phyloP scores from a whole-genome alignment of 2,797 vertebrate genomes.

The Danio jaintianensis region DNA sequence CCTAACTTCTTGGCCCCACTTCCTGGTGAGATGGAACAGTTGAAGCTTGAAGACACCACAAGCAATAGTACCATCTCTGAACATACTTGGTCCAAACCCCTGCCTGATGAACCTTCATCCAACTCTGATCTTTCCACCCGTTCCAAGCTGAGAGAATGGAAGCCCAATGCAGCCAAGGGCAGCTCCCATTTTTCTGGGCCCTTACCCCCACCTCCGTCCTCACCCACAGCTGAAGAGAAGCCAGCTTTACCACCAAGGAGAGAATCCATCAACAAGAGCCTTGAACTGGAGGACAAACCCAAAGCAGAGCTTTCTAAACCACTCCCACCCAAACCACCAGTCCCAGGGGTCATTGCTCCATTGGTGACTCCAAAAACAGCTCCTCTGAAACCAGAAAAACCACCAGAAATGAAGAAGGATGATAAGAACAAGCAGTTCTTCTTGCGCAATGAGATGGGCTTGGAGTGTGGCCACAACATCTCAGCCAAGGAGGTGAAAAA shows the following conservation, averaged over 20 bases:
- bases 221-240: constrained; percentile 87
- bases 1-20: constrained; percentile 95
- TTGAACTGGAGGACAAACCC: constrained; percentile 88
- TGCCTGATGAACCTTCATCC: constrained; percentile 88
- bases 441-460: constrained; percentile 94
- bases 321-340: constrained; percentile 87
- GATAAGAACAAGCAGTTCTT: constrained; percentile 91
- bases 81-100: constrained; percentile 85
- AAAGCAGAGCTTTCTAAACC: constrained; percentile 80
- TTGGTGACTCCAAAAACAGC: constrained; percentile 81
- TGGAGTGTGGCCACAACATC: constrained; percentile 95
- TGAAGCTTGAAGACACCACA: constrained; percentile 78
- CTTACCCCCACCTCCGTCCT: constrained; percentile 77
- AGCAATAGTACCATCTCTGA: constrained; percentile 63
- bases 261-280: constrained; percentile 94
- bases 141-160: constrained; percentile 92
- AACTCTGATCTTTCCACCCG: constrained; percentile 76
- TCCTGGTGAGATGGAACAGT: constrained; percentile 89
- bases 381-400: constrained; percentile 83
- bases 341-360: constrained; percentile 84
- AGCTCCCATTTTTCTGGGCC: constrained; percentile 66
- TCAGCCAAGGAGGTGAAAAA: constrained; percentile 95
- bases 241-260: constrained; percentile 93
- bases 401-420: constrained; percentile 86
- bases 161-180: constrained; percentile 77